Evolutionary conservation across 1,140 invertebrate genomes (phyloP).

Genomic region (Paraescarpia echinospica): DNA sequence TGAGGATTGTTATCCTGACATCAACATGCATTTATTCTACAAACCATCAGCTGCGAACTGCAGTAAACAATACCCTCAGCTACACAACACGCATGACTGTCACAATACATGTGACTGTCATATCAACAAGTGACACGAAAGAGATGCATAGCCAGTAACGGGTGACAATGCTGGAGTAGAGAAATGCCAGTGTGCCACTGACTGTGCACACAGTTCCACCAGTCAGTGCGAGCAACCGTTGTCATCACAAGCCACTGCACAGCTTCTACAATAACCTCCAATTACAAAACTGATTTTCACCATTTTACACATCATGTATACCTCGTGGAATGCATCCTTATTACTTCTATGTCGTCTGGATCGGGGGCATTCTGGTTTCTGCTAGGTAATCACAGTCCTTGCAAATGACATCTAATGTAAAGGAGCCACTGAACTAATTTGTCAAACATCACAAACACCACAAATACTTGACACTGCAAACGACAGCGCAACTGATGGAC

Average conservation of each 20-base stretch:
- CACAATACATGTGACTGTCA: not conserved
- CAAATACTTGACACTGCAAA: not conserved
- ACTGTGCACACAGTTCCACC: not conserved
- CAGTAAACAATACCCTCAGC: too few species aligned
- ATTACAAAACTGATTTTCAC: not conserved
- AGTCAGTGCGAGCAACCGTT: not conserved
- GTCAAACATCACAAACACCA: not conserved
- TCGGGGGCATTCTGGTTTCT: not conserved
- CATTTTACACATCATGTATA: not conserved
- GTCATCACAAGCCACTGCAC: not conserved
- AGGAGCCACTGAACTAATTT: not conserved
- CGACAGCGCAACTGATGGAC: not conserved
- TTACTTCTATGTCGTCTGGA: not conserved
- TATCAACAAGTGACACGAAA: not conserved
- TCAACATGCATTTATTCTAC: not conserved
- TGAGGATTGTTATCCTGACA: not conserved
- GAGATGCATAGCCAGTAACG: not conserved
- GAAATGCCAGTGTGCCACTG: not conserved
- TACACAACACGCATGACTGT: too few species aligned
- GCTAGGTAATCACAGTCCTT: not conserved
- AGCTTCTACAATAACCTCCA: not conserved
- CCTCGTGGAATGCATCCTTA: slow-evolving; percentile 3
- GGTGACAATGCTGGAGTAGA: not conserved
- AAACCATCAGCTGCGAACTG: not conserved
- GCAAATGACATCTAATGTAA: not conserved